Percentiles rank a stretch among this genome's conserved stretches.
Conservation (phyloP, 2,113 vertebrate genomes). For the Daphoenositta chrysoptera region DNA sequence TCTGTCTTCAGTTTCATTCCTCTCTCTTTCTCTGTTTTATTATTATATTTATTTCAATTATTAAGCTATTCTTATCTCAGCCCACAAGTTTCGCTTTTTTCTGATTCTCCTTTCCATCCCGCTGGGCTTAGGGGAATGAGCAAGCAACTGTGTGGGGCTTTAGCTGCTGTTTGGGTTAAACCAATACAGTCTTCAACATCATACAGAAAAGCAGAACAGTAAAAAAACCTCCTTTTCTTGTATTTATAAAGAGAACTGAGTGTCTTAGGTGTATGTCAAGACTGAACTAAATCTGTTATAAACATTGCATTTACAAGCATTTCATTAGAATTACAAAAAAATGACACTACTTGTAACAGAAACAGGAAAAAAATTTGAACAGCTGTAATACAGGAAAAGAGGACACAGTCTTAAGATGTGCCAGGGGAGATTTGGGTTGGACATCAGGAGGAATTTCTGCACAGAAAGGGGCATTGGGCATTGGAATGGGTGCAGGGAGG, state of each 20-base stretch:
- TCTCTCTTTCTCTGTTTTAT: not conserved
- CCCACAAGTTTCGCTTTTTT: not conserved
- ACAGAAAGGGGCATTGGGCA: not conserved
- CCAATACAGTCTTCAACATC: not conserved
- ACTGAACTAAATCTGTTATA: conserved; percentile 21
- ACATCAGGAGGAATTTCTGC: not conserved
- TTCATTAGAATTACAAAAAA: conserved; percentile 3
- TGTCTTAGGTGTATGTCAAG: not conserved
- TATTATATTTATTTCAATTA: not conserved
- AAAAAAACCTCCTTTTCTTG: not conserved
- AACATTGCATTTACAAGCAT: not conserved
- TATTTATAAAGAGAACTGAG: not conserved
- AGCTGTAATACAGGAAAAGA: not conserved
- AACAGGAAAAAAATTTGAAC: not conserved
- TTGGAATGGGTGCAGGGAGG: rapidly evolving
- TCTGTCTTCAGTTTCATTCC: not conserved
- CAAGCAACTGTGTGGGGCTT: not conserved
- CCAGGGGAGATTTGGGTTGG: not conserved
- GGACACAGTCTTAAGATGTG: not conserved
- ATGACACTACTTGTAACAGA: not conserved
- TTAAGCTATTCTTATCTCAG: not conserved
- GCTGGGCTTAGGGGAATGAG: not conserved
- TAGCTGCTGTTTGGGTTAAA: not conserved
- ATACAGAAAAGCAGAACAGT: not conserved
- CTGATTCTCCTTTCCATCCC: not conserved